A percentile compares a stretch with the other conserved stretches of the same genome.
These are phyloP conservation scores for Plectus sambesii DNA, from an alignment of 1,140 invertebrate genomes.

Conservation along the genomic window DNA sequence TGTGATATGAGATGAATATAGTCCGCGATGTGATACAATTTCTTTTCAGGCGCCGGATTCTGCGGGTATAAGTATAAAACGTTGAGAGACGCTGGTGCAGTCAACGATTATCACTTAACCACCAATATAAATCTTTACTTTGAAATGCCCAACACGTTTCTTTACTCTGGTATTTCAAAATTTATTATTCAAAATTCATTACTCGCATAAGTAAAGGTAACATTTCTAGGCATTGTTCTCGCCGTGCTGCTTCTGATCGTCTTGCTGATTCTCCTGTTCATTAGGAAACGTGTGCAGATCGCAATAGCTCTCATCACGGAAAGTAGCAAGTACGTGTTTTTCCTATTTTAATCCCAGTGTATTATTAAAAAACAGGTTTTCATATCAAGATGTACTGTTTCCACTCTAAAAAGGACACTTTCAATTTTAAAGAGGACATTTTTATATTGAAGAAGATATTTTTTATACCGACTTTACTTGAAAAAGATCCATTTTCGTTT, in stretches of 20 bases:
- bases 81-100: constrained; percentile 26
- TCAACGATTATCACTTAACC: constrained; percentile 46
- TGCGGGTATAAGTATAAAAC: constrained; percentile 28
- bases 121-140: constrained; percentile 51
- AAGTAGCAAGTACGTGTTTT: constrained; percentile 56
- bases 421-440: constrained; percentile 2
- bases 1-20: no score
- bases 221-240: constrained; percentile 54
- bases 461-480: constrained; percentile 3
- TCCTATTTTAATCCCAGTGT: constrained; percentile 4
- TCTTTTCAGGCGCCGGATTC: constrained; percentile 25
- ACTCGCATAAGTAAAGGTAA: constrained; percentile 16
- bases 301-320: constrained; percentile 74
- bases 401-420: constrained; percentile 7
- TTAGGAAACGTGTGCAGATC: constrained; percentile 69
- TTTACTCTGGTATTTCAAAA: constrained; percentile 51
- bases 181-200: not conserved
- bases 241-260: constrained; percentile 53
- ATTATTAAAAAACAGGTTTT: no score
- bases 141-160: constrained; percentile 59
- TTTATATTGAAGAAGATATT: constrained; percentile 2
- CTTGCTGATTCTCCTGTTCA: constrained; percentile 65
- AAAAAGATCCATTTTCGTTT: no score
- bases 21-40: no score
- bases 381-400: no score